Percentiles rank a stretch among this genome's conserved stretches.
Conservation (phyloP, 2,888 invertebrate genomes). For the Clivina fossor region DNA sequence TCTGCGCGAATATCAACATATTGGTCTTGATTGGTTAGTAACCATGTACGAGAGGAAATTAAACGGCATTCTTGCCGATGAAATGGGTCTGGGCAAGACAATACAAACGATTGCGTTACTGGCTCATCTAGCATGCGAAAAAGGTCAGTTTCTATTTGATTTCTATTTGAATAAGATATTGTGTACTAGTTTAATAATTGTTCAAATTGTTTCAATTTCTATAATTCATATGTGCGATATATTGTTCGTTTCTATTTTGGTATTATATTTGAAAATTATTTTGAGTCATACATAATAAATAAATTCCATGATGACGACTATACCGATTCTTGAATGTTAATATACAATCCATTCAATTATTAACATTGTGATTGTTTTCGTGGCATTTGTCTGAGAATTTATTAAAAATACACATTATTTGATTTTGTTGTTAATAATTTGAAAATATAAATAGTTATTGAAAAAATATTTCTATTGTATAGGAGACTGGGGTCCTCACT, state of each 20-base stretch:
- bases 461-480: conserved; percentile 38
- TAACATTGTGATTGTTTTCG: no score
- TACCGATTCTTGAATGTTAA: no score
- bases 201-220: no score
- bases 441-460: conserved; percentile 9
- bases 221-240: no score
- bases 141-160: conserved; percentile 53
- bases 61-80: conserved; percentile 94
- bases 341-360: no score
- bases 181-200: not conserved
- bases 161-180: not conserved
- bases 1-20: conserved; percentile 94
- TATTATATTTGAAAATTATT: no score
- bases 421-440: no score
- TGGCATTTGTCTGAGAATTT: no score
- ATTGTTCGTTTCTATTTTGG: no score
- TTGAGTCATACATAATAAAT: not conserved
- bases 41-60: conserved; percentile 93
- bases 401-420: no score
- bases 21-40: conserved; percentile 95
- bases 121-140: conserved; percentile 91
- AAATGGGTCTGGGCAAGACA: conserved; percentile 97
- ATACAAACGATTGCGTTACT: conserved; percentile 95
- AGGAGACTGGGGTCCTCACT: conserved; percentile 96
- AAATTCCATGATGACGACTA: no score